These are phyloP conservation scores for Ericerus pela DNA, from an alignment of 1,140 invertebrate genomes.

Conservation along the genomic window DNA sequence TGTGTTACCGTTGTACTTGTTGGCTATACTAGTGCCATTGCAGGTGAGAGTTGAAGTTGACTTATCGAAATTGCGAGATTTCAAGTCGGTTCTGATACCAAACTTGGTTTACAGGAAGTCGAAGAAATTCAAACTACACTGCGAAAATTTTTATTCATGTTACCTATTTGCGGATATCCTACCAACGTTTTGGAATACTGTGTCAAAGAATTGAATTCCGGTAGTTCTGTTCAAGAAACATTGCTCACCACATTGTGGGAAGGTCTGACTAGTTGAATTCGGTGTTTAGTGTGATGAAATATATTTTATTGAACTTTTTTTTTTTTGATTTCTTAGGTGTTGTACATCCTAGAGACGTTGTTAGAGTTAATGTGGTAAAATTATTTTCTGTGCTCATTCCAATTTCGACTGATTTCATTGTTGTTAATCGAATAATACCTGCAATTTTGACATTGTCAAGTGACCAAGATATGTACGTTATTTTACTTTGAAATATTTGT, in stretches of 20 bases:
- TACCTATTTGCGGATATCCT: slow-evolving; percentile 38
- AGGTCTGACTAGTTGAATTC: slow-evolving; percentile 32
- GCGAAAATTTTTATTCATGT: slow-evolving; percentile 36
- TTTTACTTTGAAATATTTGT: background rate
- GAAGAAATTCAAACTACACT: slow-evolving; percentile 36
- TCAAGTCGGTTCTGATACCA: no score
- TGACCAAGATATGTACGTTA: slow-evolving; percentile 49
- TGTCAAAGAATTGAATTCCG: slow-evolving; percentile 31
- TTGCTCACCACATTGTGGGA: slow-evolving; percentile 48
- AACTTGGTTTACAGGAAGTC: slow-evolving; percentile 25
- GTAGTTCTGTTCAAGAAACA: slow-evolving; percentile 18
- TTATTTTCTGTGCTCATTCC: slow-evolving; percentile 44
- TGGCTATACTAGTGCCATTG: slow-evolving; percentile 33
- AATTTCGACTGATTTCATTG: slow-evolving; percentile 39
- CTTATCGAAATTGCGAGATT: background rate
- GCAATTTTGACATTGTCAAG: slow-evolving; percentile 53
- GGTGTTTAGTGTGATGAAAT: slow-evolving; percentile 6
- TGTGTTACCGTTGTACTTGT: slow-evolving; percentile 39
- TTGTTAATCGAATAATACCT: slow-evolving; percentile 44
- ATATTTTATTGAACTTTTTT: slow-evolving; percentile 11
- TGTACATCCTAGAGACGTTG: slow-evolving; percentile 43
- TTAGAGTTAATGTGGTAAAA: slow-evolving; percentile 41
- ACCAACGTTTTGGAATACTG: slow-evolving; percentile 35
- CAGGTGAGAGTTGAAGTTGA: slow-evolving; percentile 19
- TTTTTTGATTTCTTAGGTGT: slow-evolving; percentile 34